Conservation (phyloP, 2,113 vertebrate species). For the Pygoscelis adeliae region DNA sequence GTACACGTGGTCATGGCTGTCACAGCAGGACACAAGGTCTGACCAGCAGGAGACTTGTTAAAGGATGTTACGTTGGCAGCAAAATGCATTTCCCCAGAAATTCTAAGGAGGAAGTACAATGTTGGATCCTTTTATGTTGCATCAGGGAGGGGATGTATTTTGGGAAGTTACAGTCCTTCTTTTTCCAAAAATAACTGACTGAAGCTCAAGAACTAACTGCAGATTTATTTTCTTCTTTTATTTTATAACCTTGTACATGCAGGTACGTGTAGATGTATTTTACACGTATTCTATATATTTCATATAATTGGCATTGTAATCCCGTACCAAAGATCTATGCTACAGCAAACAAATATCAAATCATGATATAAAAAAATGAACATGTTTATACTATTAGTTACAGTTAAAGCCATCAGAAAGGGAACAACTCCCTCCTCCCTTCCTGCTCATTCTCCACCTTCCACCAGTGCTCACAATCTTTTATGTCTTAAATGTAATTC, state of each 20-base stretch:
- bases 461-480: not conserved
- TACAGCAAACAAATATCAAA: not conserved
- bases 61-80: constrained; percentile 64
- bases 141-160: constrained; percentile 22
- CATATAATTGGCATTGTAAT: not conserved
- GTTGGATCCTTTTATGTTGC: constrained; percentile 18
- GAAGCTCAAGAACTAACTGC: not conserved
- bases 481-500: not conserved
- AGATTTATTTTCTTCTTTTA: not conserved
- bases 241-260: not conserved
- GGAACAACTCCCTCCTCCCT: not conserved
- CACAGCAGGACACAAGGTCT: constrained; percentile 64
- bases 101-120: constrained; percentile 56
- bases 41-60: constrained; percentile 72
- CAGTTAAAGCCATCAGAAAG: not conserved
- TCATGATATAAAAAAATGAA: not conserved
- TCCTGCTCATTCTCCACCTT: not conserved
- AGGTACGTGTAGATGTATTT: not conserved
- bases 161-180: constrained; percentile 18
- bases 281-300: not conserved
- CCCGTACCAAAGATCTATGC: not conserved
- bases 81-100: constrained; percentile 60
- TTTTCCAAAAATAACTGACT: not conserved
- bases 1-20: constrained; percentile 72
- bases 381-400: not conserved